phyloP scores from a whole-genome alignment of 2,113 vertebrate species.

The Anguilla rostrata region DNA sequence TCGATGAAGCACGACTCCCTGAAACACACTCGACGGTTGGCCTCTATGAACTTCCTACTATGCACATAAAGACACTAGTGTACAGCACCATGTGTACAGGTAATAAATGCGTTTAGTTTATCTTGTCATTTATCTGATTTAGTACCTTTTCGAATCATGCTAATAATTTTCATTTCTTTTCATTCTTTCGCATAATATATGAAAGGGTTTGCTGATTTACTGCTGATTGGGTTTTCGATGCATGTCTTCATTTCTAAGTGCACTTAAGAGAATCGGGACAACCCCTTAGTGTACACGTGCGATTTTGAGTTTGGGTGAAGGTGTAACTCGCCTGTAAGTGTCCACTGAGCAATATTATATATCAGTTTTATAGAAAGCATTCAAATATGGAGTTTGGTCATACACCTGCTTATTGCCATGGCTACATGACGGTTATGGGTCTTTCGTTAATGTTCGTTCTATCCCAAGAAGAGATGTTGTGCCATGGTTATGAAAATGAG shows the following conservation, averaged over 20 bases:
- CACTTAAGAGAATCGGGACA: neutral
- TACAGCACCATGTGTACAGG: slow-evolving; percentile 58
- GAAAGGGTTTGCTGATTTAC: slow-evolving; percentile 44
- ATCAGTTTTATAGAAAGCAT: neutral
- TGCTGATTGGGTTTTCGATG: slow-evolving; percentile 1
- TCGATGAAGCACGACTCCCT: neutral
- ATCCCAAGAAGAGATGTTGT: neutral
- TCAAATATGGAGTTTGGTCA: neutral
- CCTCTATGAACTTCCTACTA: neutral
- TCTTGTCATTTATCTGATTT: neutral
- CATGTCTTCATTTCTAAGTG: neutral
- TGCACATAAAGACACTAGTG: slow-evolving; percentile 57
- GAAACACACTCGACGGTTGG: neutral
- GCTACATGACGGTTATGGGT: neutral
- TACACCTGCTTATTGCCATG: neutral
- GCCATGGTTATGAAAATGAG: neutral
- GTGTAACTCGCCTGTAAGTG: neutral
- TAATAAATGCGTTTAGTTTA: slow-evolving; percentile 54
- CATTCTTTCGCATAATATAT: slow-evolving; percentile 34
- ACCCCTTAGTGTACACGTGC: neutral
- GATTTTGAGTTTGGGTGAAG: neutral
- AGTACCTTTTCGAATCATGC: neutral
- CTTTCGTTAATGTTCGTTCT: neutral
- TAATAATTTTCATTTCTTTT: neutral
- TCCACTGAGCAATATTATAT: neutral